phyloP scores from a whole-genome alignment of 2,888 invertebrate genomes.

The Diplolepis rosae region DNA sequence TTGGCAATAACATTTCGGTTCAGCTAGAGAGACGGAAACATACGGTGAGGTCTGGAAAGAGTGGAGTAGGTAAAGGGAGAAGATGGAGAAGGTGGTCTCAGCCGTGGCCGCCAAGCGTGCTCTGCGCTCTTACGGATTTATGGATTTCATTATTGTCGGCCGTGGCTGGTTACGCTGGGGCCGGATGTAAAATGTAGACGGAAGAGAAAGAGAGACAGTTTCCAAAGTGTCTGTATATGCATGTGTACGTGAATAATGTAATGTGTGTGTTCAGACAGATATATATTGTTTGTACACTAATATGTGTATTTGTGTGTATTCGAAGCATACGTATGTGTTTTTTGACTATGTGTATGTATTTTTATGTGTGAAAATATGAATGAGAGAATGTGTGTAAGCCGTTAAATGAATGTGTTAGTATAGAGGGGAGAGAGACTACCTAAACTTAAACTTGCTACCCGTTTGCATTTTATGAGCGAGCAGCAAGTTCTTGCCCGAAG shows the following conservation, averaged over 20 bases:
- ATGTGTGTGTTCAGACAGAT: too few relatives aligned
- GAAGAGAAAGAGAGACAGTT: slow-evolving; percentile 41
- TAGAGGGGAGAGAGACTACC: slow-evolving; percentile 48
- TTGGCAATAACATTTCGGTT: slow-evolving; percentile 56
- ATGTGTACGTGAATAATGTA: background rate
- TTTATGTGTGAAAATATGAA: too few relatives aligned
- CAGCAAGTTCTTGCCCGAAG: slow-evolving; percentile 59
- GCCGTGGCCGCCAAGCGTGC: slow-evolving; percentile 65
- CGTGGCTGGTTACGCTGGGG: slow-evolving; percentile 76
- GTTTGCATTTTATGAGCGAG: slow-evolving; percentile 72
- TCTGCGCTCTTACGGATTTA: slow-evolving; percentile 79
- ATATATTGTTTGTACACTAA: background rate
- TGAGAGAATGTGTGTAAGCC: too few relatives aligned
- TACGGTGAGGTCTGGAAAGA: slow-evolving; percentile 38
- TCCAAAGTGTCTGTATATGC: slow-evolving; percentile 38
- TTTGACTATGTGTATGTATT: background rate
- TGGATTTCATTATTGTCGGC: slow-evolving; percentile 81
- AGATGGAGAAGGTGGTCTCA: slow-evolving; percentile 49
- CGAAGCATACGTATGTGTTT: background rate
- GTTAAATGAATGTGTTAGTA: slow-evolving; percentile 39
- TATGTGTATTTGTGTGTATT: background rate
- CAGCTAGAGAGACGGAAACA: slow-evolving; percentile 44
- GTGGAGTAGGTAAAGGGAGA: slow-evolving; percentile 34
- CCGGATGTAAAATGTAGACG: slow-evolving; percentile 41
- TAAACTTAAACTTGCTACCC: slow-evolving; percentile 69